Percentiles rank a stretch among this genome's conserved stretches.
Evolutionary conservation across 23 tunicate species (phyloP).

Genomic region (Botrylloides violaceus): DNA sequence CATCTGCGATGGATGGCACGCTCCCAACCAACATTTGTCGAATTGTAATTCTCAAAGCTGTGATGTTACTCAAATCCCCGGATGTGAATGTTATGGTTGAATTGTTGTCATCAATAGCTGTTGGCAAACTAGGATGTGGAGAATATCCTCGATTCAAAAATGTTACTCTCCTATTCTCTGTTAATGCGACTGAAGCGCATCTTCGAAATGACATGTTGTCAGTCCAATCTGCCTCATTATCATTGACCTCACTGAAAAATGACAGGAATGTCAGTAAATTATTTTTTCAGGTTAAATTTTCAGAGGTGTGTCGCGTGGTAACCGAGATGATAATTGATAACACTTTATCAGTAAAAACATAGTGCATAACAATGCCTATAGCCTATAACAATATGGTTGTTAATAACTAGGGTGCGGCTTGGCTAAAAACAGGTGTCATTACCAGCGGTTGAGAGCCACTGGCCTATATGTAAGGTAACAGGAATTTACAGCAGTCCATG

Average conservation of each 20-base stretch:
- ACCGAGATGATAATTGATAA: too few relatives aligned
- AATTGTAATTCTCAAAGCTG: slow-evolving; percentile 41
- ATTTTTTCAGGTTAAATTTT: too few relatives aligned
- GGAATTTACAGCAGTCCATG: too few relatives aligned
- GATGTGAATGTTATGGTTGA: neutral
- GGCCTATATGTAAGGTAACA: too few relatives aligned
- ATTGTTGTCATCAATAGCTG: neutral
- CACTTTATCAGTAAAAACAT: too few relatives aligned
- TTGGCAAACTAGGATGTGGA: neutral
- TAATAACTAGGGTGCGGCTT: too few relatives aligned
- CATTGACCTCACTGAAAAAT: neutral
- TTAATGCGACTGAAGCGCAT: slow-evolving; percentile 4
- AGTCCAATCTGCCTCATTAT: neutral
- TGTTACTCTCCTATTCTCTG: neutral
- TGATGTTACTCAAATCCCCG: slow-evolving; percentile 30
- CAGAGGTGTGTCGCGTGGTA: too few relatives aligned
- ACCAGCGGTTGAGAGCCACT: too few relatives aligned
- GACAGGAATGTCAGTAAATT: neutral
- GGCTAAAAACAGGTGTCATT: too few relatives aligned
- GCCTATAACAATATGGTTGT: too few relatives aligned
- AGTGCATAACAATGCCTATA: too few relatives aligned
- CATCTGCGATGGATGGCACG: slow-evolving; percentile 39
- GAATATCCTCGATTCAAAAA: slow-evolving; percentile 25
- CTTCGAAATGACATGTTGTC: slow-evolving; percentile 9
- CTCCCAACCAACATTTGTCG: slow-evolving; percentile 56